Conservation (phyloP, 2,888 invertebrate genomes). For the Epistrophe grossulariae region DNA sequence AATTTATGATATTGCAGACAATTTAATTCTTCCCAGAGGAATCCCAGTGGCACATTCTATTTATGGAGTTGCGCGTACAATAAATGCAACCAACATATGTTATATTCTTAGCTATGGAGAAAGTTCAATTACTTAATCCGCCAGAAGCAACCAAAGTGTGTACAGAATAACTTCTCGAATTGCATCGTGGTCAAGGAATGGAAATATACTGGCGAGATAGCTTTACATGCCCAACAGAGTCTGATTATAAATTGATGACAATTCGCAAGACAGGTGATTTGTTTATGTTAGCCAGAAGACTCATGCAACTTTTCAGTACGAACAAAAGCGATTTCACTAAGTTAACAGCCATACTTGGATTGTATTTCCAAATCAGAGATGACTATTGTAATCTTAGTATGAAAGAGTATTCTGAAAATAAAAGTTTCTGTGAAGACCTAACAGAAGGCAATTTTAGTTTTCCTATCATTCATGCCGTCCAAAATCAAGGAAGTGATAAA, state of each 20-base stretch:
- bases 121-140: constrained; percentile 92
- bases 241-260: constrained; percentile 97
- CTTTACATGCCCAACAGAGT: constrained; percentile 95
- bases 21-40: constrained; percentile 95
- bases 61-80: constrained; percentile 97
- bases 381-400: constrained; percentile 96
- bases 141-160: constrained; percentile 92
- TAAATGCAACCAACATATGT: constrained; percentile 98
- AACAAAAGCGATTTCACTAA: constrained; percentile 93
- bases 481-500: constrained; percentile 90
- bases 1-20: constrained; percentile 99
- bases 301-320: constrained; percentile 97
- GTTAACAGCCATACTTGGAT: constrained; percentile 93
- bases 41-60: constrained; percentile 99
- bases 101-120: constrained; percentile 95
- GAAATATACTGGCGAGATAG: constrained; percentile 99
- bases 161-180: constrained; percentile 95
- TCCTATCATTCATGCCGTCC: constrained; percentile 97
- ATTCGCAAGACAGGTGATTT: constrained; percentile 97
- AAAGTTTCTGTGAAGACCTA: constrained; percentile 98
- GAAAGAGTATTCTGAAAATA: constrained; percentile 96
- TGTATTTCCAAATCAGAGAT: constrained; percentile 98
- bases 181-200: constrained; percentile 98
- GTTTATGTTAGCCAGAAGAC: constrained; percentile 96
- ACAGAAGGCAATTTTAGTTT: constrained; percentile 99